Evolutionary conservation across 2,888 invertebrate genomes (phyloP), one percentile per base, ranked within the genome.

Genomic region (Bombylius discolor): DNA sequence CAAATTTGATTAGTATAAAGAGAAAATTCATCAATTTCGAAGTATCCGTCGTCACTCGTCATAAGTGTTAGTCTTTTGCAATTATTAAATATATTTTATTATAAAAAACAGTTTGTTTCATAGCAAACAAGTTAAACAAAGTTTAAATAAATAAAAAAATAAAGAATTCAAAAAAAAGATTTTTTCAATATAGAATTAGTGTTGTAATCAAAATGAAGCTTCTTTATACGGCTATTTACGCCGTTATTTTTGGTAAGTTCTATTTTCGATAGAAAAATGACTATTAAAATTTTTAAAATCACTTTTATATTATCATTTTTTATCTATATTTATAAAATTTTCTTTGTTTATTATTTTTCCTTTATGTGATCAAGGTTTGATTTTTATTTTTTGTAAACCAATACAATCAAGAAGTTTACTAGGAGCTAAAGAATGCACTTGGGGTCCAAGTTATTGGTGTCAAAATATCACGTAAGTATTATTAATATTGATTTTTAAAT

Each of bases 401-500:
- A 57, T 53, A 36, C 34, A 56, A 33, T 49, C 50, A 36, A 47
- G 55, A 52, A 56, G 52, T 34, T 62, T 82, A 34, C 61, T 85
- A 51, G 84, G 83, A 42, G 72, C 74, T 52, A 77, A 79, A 50
- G 78, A 81, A 66, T 90, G 90, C 69, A 84, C 85, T 7, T 85
- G 83, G 81, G 90, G 90, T 8, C 89, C 89, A 5, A 76, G 81
- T 1, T 89, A 85, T 67, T 90, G 90, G 89, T 91, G 91, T 71
- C 66, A 64, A 9, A 71, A 69, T 62, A 52, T 72, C 48, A 68
- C 67, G 71, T 72, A 63, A 70, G 71, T 68, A 23, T 4, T 36
- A 36, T 8, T 36, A 36, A 23, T 23, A 23, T 23, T 23, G 23
- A 23, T 23, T 23, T 23, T 23, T 23, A 23, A 23, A 23, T 23